Evolutionary conservation across 2,888 invertebrate genomes (phyloP).

Genomic region (Yponomeuta sedellus): DNA sequence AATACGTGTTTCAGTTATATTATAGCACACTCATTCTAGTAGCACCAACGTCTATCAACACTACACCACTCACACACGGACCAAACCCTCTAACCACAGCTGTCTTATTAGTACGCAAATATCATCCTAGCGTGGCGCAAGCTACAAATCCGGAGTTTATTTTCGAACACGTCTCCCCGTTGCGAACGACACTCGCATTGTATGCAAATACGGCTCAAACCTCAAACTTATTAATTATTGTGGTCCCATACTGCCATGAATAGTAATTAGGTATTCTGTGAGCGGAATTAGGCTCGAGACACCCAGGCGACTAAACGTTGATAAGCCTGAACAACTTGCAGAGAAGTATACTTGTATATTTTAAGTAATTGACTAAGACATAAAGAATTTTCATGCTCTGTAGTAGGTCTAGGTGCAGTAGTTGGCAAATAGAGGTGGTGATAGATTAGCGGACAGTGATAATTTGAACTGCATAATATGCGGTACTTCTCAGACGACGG

Average conservation of each 20-base stretch:
- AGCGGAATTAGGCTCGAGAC: constrained; percentile 6
- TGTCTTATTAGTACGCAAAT: constrained; percentile 18
- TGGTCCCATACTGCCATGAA: constrained; percentile 50
- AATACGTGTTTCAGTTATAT: too few species aligned
- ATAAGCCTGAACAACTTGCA: neutral
- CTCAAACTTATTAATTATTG: constrained; percentile 74
- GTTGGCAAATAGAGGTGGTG: too few species aligned
- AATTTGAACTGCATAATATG: too few species aligned
- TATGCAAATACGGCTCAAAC: constrained; percentile 61
- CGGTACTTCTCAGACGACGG: too few species aligned
- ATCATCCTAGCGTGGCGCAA: constrained; percentile 16
- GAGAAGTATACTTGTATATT: too few species aligned
- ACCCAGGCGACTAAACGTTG: neutral
- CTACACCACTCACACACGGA: neutral
- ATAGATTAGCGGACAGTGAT: too few species aligned
- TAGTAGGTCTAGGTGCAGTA: too few species aligned
- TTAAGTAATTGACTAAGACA: too few species aligned
- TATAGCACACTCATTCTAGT: neutral
- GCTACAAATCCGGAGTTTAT: constrained; percentile 19
- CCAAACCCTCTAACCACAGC: neutral
- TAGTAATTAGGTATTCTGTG: constrained; percentile 35
- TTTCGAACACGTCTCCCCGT: constrained; percentile 22
- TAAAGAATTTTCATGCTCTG: too few species aligned
- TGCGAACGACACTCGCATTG: constrained; percentile 39
- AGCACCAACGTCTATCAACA: neutral